A percentile compares a stretch with the other conserved stretches of the same genome.
Evolutionary conservation across 1,140 invertebrate genomes (phyloP).

Genomic region (Xylocopa sonorina): DNA sequence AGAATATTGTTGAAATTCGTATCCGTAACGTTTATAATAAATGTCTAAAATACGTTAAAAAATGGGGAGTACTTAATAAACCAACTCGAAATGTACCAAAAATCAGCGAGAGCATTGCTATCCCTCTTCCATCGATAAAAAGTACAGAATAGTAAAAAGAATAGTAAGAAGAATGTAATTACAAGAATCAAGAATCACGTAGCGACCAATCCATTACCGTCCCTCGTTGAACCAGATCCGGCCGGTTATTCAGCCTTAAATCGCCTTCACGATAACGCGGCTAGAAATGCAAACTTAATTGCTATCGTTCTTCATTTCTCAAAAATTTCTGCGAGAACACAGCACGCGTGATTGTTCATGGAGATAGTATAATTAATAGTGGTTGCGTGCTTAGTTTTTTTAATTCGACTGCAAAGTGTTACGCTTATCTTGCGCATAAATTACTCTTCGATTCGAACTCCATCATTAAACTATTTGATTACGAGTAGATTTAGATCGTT

Average conservation of each 20-base stretch:
- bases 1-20: too few relatives aligned
- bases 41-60: too few relatives aligned
- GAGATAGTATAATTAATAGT: slow-evolving; percentile 12
- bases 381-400: too few relatives aligned
- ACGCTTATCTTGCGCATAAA: too few relatives aligned
- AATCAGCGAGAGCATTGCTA: neutral
- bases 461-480: too few relatives aligned
- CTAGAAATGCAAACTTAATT: neutral
- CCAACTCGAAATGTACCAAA: neutral
- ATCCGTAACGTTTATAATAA: too few relatives aligned
- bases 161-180: neutral
- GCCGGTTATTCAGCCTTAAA: slow-evolving; percentile 4
- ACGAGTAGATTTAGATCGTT: too few relatives aligned
- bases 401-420: too few relatives aligned
- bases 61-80: too few relatives aligned
- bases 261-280: neutral
- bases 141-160: too few relatives aligned
- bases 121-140: neutral
- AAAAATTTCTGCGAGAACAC: neutral
- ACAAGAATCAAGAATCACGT: slow-evolving; percentile 19
- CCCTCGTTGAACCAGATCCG: neutral
- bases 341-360: neutral
- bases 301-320: slow-evolving; percentile 3
- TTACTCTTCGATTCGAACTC: too few relatives aligned
- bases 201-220: slow-evolving; percentile 13